These are phyloP conservation scores for Nesoenas mayeri DNA, from an alignment of 2,113 vertebrate species.

Conservation along the genomic window DNA sequence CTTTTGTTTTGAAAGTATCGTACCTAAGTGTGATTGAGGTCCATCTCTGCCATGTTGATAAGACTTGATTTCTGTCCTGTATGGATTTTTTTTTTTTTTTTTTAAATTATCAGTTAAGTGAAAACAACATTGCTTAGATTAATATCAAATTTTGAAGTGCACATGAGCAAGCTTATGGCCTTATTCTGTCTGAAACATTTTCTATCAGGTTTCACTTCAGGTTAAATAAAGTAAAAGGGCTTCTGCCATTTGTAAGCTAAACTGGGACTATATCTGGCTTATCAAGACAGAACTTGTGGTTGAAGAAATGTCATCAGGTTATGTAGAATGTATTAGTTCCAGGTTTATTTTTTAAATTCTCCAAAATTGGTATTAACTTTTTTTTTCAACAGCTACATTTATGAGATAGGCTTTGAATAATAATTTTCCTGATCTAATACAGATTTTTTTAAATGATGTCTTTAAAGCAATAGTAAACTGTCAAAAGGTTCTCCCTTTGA, in stretches of 20 bases:
- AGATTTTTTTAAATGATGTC: neutral
- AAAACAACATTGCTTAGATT: neutral
- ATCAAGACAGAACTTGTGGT: neutral
- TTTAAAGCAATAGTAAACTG: neutral
- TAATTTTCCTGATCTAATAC: neutral
- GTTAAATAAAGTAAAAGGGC: constrained; percentile 9
- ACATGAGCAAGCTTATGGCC: neutral
- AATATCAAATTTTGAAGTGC: neutral
- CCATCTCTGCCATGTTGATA: neutral
- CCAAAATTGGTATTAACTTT: neutral
- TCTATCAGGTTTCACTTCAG: constrained; percentile 28
- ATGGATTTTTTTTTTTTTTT: neutral
- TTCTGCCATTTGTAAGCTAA: neutral
- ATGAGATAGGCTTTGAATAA: neutral
- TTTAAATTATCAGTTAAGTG: neutral
- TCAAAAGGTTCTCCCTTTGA: neutral
- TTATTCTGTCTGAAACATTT: constrained; percentile 54
- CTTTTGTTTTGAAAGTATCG: neutral
- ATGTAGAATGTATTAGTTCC: neutral
- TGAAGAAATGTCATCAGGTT: neutral
- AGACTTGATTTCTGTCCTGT: neutral
- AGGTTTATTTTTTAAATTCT: neutral
- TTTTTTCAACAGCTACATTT: neutral
- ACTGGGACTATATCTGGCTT: neutral
- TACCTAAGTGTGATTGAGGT: neutral